A percentile compares a stretch with the other conserved stretches of the same genome.
Evolutionary conservation across 2,113 vertebrate genomes (phyloP).

Genomic region (Elephas maximus): DNA sequence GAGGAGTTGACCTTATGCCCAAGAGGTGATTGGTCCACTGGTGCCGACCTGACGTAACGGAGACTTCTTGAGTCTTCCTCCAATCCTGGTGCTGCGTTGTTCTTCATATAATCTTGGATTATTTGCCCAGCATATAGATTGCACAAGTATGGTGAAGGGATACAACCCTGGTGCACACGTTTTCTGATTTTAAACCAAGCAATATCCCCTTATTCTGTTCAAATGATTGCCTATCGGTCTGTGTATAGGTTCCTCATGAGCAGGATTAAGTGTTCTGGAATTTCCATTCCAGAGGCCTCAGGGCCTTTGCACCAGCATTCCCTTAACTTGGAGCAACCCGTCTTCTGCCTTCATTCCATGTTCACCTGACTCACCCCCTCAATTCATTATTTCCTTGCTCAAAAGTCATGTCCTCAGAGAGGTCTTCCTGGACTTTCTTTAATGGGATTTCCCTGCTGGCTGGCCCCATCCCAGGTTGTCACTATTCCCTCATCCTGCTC

Average conservation of each 20-base stretch:
- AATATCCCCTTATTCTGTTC: not conserved
- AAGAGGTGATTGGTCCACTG: not conserved
- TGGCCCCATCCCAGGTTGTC: not conserved
- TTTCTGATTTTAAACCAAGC: not conserved
- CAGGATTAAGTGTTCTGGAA: not conserved
- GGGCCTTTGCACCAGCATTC: not conserved
- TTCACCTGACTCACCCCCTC: not conserved
- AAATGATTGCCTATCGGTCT: not conserved
- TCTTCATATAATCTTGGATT: not conserved
- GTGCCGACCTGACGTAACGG: not conserved
- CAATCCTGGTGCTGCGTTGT: not conserved
- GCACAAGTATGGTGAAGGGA: not conserved
- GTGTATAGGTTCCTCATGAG: not conserved
- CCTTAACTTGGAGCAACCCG: not conserved
- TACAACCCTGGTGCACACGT: not conserved
- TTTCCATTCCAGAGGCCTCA: not conserved
- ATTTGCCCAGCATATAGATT: not conserved
- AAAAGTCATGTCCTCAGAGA: constrained; percentile 4
- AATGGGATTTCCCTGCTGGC: not conserved
- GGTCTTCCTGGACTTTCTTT: not conserved
- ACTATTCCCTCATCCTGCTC: not conserved
- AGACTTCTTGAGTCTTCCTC: not conserved
- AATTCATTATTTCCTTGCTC: not conserved
- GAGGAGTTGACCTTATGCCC: not conserved
- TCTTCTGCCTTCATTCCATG: not conserved